Conservation (phyloP, 2,888 invertebrate genomes). For the Euclidia mi region DNA sequence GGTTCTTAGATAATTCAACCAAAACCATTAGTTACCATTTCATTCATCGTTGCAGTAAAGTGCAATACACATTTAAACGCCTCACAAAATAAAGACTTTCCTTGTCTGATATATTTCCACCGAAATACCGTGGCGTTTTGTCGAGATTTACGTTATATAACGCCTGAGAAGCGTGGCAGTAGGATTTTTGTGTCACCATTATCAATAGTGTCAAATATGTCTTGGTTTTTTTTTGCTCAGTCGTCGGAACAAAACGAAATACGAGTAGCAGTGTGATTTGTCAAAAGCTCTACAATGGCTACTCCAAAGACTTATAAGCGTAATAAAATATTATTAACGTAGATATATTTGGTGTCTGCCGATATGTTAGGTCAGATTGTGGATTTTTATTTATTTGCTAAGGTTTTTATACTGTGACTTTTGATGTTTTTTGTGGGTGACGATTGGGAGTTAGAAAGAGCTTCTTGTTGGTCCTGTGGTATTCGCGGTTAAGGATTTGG, state of each 20-base stretch:
- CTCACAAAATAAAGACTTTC: not conserved
- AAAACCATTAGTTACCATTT: no score
- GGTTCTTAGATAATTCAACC: no score
- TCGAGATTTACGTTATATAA: conserved; percentile 18
- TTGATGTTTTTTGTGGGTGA: no score
- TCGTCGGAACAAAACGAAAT: conserved; percentile 30
- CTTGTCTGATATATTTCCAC: conserved; percentile 21
- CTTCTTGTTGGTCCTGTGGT: no score
- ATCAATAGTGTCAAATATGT: conserved; percentile 51
- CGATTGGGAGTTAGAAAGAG: no score
- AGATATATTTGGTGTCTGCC: conserved; percentile 13
- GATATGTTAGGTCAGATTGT: not conserved
- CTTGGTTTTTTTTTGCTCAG: conserved; percentile 40
- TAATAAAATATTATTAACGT: conserved; percentile 28
- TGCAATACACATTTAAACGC: not conserved
- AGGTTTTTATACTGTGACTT: no score
- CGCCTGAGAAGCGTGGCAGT: conserved; percentile 13
- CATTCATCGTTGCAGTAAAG: no score
- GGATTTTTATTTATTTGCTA: no score
- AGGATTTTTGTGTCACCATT: conserved; percentile 42
- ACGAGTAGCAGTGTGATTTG: conserved; percentile 45
- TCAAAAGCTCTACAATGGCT: conserved; percentile 43
- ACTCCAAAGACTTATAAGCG: conserved; percentile 24
- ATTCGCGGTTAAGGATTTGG: no score
- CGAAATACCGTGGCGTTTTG: conserved; percentile 13